phyloP scores from a whole-genome alignment of 92 coral and sea anemone species.

The Zoanthus sansibaricus region DNA sequence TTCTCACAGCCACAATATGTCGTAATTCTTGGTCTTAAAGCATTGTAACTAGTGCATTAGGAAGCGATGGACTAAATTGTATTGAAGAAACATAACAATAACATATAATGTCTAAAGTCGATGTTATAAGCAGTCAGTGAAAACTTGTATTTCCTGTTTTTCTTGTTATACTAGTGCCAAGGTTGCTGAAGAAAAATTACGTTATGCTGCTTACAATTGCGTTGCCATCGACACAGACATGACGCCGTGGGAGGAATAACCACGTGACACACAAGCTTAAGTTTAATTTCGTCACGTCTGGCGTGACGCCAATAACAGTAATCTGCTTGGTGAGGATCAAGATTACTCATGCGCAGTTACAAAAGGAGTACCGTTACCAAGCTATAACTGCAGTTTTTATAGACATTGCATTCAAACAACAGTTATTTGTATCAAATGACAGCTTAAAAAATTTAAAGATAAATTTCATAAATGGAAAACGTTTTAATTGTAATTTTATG shows the following conservation, averaged over 20 bases:
- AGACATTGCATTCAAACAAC: neutral
- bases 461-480: neutral
- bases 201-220: conserved; percentile 98
- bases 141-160: neutral
- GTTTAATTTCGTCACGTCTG: neutral
- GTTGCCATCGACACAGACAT: conserved; percentile 97
- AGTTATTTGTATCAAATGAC: neutral
- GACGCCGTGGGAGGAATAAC: conserved; percentile 96
- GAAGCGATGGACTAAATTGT: too few relatives aligned
- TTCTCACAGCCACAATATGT: too few relatives aligned
- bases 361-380: neutral
- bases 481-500: neutral
- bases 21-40: too few relatives aligned
- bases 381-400: neutral
- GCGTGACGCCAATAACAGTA: neutral
- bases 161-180: conserved; percentile 70
- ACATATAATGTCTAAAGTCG: neutral
- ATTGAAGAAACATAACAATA: too few relatives aligned
- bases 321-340: neutral
- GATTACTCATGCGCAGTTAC: neutral
- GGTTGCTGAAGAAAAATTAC: conserved; percentile 97
- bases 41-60: too few relatives aligned
- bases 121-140: neutral
- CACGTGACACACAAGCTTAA: conserved; percentile 10
- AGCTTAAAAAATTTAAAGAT: neutral